Base-by-base conservation (phyloP, 2,797 vertebrate genomes). In the Distichodus sexfasciatus region DNA sequence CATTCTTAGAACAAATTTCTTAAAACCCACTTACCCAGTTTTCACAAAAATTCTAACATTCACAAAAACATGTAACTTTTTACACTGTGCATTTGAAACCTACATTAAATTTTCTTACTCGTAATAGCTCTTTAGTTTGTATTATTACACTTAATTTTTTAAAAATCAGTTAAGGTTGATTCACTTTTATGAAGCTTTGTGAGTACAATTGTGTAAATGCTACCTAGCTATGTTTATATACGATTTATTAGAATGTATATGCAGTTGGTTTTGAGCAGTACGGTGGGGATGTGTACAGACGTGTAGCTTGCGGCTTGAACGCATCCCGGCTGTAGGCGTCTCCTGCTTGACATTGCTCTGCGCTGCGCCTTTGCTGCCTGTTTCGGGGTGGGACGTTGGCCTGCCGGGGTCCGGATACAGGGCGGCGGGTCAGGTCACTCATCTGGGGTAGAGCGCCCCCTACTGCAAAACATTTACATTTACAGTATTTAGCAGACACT, bases 291-390 rank as follows among this genome's bases (percentile, higher is more conserved):
- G n/a, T n/a, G 4, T 6, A 86, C 94, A 75, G 81, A 99, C 96
- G 83, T 36, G 75, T 88, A 2, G 93, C 89, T 69, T 64, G 83
- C 1, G 95, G 94, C 21, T 53, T 83, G 83, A 96, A 98, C 75
- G 69, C 87, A 51, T 98, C 95, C 44, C 91, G 88, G 9, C 12
- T 35, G 38, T 98, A 98, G 85, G 86, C 93, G 82, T 90, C 85
- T 5, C 90, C 94, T 19, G 92, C 91, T 19, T 80, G 87, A 81
- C 97, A 98, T 6, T 79, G 51, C 15, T 89, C 84, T 6, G 92
- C 94, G 0, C 83, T 92, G 48, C 97, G 92, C 72, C 84, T 93
- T 44, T 86, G 90, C 0, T 90, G 83, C 51, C 69, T 90, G 0
- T 65, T 50, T 0, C 73, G 23, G 50, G 84, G 79, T 47, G 61